Evolutionary conservation across 1,140 invertebrate species (phyloP), one percentile per base, ranked within the genome.

Genomic region (Calycopis cecrops): DNA sequence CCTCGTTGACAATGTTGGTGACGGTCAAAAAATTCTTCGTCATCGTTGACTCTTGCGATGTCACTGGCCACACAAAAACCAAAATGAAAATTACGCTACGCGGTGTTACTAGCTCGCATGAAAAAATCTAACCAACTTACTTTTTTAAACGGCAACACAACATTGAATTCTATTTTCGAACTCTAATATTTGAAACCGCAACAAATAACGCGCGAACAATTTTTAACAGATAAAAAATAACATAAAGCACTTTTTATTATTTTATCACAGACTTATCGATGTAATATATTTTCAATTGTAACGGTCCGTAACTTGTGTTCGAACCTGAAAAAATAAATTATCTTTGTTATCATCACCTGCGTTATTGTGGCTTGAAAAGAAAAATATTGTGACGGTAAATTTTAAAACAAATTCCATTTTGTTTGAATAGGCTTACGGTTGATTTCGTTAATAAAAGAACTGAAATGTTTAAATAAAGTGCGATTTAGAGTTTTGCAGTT

Each of bases 1-100:
- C 92, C 75, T 93, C 92, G 72, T 93, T 90, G 88, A 93, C 92
- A 63, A 85, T 91, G 82, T 74, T 86, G 71, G 90, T 88, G 60
- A 90, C 88, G 61, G 89, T 88, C 78, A 90, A 85, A 70, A 82
- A 81, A 62, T 84, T 86, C 80, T 86, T 86, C 75, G 83, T 86
- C 83, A 86, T 86, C 49, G 76, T 79, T 37, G 79, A 84, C 65
- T 82, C 80, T 69, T 84, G 76, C 56, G 83, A 78, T 56, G 68
- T 62, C 80, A 84, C 78, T 85, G 67, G 65, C 72, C 66, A 73
- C 67, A 71, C 66, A 69, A 63, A 62, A 71, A 35, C 63, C 60
- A 55, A 60, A 57, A 52, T 52, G 44, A 54, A 59, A 52, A 57
- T 49, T 40, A 65, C 59, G 60, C 40, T 63, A 60, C 60, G 48